Percentiles rank a stretch among this genome's conserved stretches.
Conservation (phyloP, 2,113 vertebrate species). For the Struthio camelus region DNA sequence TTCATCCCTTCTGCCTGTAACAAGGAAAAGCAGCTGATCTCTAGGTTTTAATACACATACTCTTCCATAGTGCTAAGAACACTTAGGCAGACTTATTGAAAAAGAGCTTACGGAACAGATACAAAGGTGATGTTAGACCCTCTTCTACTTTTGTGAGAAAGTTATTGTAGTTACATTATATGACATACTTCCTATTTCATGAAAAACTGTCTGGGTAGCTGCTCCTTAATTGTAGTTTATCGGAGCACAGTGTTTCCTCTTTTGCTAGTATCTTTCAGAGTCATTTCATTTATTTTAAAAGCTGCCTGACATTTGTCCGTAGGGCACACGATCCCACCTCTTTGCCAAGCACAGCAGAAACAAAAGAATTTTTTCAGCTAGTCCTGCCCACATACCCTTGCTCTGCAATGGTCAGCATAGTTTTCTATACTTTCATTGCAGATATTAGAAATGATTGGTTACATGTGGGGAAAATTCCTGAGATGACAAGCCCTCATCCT, state of each 20-base stretch:
- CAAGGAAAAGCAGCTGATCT: neutral
- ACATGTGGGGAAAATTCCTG: neutral
- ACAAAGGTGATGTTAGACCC: neutral
- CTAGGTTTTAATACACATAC: neutral
- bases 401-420: neutral
- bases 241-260: neutral
- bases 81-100: neutral
- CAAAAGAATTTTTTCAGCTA: neutral
- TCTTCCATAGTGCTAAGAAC: neutral
- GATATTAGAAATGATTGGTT: neutral
- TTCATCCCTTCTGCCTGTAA: neutral
- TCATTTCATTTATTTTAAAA: neutral
- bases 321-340: neutral
- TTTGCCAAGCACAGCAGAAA: neutral
- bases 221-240: neutral
- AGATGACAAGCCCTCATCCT: neutral
- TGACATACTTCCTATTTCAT: neutral
- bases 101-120: neutral
- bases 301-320: neutral
- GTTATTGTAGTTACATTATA: neutral
- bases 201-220: neutral
- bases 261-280: neutral
- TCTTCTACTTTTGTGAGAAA: neutral
- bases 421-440: neutral
- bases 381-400: neutral